Evolutionary conservation across 1,140 invertebrate species (phyloP).

Genomic region (Drosophila ohnishii): DNA sequence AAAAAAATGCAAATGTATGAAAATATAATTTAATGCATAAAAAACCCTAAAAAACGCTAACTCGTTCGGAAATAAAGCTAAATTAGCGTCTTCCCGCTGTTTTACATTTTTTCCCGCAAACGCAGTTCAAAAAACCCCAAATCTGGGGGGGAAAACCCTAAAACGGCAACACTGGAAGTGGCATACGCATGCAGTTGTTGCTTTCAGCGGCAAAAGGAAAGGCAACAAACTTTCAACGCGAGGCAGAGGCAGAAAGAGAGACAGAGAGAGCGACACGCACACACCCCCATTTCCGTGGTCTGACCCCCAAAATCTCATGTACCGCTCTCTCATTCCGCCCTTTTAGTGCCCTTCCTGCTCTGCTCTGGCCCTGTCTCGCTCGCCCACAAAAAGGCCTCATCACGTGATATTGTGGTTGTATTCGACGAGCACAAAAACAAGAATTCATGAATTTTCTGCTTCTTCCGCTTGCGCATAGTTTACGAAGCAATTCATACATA

Average conservation of each 20-base stretch:
- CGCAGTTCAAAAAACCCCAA: too few relatives aligned
- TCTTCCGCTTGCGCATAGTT: slow-evolving; percentile 47
- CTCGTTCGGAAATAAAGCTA: too few relatives aligned
- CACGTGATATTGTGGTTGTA: slow-evolving; percentile 56
- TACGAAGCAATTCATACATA: slow-evolving; percentile 15
- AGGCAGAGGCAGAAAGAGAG: not conserved
- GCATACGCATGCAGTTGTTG: slow-evolving; percentile 28
- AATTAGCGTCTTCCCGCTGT: too few relatives aligned
- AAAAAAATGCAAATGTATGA: too few relatives aligned
- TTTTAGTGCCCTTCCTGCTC: slow-evolving; percentile 2
- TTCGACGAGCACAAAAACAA: slow-evolving; percentile 25
- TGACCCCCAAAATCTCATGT: slow-evolving; percentile 39
- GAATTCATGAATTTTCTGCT: slow-evolving; percentile 25
- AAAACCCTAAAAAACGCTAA: too few relatives aligned
- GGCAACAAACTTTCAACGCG: slow-evolving; percentile 48
- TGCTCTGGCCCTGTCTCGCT: not conserved
- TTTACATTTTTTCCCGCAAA: too few relatives aligned
- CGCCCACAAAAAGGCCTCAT: slow-evolving; percentile 28
- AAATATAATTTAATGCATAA: too few relatives aligned
- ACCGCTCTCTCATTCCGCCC: not conserved
- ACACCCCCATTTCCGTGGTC: slow-evolving; percentile 42
- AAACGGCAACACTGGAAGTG: too few relatives aligned
- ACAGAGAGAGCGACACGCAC: not conserved
- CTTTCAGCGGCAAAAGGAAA: slow-evolving; percentile 18
- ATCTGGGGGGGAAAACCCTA: too few relatives aligned